phyloP scores from a whole-genome alignment of 2,113 vertebrate genomes.

The Sciurus niger region DNA sequence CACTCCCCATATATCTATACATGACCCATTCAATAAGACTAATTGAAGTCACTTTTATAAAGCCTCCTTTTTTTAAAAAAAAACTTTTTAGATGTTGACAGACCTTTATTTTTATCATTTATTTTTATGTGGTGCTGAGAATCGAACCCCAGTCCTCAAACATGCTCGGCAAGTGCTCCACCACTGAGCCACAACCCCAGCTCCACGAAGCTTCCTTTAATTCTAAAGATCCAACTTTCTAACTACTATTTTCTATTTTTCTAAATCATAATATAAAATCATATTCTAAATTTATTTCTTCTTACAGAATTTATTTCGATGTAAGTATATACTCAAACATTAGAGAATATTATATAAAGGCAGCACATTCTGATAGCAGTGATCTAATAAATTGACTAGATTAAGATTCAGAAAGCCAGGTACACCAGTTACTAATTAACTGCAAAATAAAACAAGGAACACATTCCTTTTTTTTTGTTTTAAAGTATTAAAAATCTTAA shows the following conservation, averaged over 20 bases:
- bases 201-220: background rate
- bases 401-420: constrained; percentile 6
- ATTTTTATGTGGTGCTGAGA: too few relatives aligned
- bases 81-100: too few relatives aligned
- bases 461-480: background rate
- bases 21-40: background rate
- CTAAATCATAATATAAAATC: constrained; percentile 9
- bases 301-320: background rate
- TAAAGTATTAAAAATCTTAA: background rate
- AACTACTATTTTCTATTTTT: background rate
- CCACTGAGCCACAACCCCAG: too few relatives aligned
- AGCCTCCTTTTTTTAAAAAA: background rate
- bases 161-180: too few relatives aligned
- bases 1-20: background rate
- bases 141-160: too few relatives aligned
- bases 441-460: background rate
- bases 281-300: background rate
- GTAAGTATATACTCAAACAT: background rate
- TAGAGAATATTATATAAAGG: background rate
- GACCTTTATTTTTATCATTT: too few relatives aligned
- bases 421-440: background rate
- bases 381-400: background rate
- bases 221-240: constrained; percentile 16
- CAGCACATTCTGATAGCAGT: background rate
- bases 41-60: background rate